Evolutionary conservation across 2,797 vertebrate species (phyloP), one percentile per base, ranked within the genome.

Genomic region (Cichlasoma orientale): DNA sequence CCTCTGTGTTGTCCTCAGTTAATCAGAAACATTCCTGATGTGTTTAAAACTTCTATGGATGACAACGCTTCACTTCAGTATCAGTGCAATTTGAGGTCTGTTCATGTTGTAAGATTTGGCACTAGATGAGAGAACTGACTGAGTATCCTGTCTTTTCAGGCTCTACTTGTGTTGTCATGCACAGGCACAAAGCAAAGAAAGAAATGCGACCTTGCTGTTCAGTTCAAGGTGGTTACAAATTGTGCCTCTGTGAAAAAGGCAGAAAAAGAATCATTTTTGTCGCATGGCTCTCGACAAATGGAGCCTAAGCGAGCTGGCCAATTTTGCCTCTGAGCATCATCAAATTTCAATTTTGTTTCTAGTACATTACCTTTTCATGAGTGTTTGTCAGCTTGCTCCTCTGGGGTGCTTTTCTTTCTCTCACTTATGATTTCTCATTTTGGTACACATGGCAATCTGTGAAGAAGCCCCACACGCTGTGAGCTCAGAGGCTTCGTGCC

Each of bases 341-440:
- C 71, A 76, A 23, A 57, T 84, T 78, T 72, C 52, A 53, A 3
- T 86, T 81, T 79, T 78, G 58, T 80, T 54, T 74, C 27, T 55
- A 18, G 36, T 69, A 73, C 74, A 77, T 86, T 50, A 74, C 72
- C 2, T 7, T 29, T 44, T 9, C 61, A 55, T 41, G 50, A 36
- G 18, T 55, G 72, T 55, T 29, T 53, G 52, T 70, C 63, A 76
- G 61, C 75, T 29, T n/a, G 29, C 36, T 55, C 19, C 41, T 71
- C 31, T 36, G 61, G 61, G 75, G 71, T 54, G 69, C 11, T 16
- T 7, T 18, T 52, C 69, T 58, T 27, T 63, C 44, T 57, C 4
- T 33, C 66, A 6, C 50, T 55, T 10, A 54, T 1, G 52, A 18
- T 38, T 68, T 55, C 47, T 70, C 56, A 50, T 16, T 41, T 59